Evolutionary conservation across 2,113 vertebrate genomes (phyloP), one percentile per base, ranked within the genome.

Genomic region (Leptobrachium ailaonicum): DNA sequence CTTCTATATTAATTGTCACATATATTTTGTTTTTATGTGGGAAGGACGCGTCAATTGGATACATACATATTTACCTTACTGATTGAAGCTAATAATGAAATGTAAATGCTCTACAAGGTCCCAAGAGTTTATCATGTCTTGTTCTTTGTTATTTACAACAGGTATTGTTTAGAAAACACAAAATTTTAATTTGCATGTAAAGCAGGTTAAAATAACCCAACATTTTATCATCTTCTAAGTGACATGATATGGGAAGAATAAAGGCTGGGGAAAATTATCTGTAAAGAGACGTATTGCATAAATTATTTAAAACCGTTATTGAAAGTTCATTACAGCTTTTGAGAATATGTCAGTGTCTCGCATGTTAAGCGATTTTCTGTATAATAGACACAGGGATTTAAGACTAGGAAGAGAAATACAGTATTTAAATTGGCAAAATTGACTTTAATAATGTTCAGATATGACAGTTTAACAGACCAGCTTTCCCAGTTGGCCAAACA

Each of bases 311-410:
- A 63, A 71, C 20, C 70, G 41, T 77, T 6, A 32, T 71, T 41
- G 40, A 20, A 71, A 71, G 43, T n/a, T 78, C 76, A 63, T 78
- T 77, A 54, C 76, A 78, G 3, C 8, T 50, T 50, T 50, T 50
- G 47, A 50, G 67, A 69, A 77, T 45, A 77, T 71, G 67, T 71
- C 67, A 70, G 54, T 71, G 76, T 78, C 76, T 78, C 71, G 67
- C 43, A 71, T 71, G 67, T 63, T 78, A 60, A 68, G 47, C 71
- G 50, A 77, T 71, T 70, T 20, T 78, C 56, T 41, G 43, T 63
- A 71, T 62, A 78, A 71, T 71, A 13, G 67, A 63, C 56, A 10
- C 41, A 67, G 76, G 76, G 63, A 78, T 78, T 63, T 71, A 78
- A 47, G 56, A 20, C 42, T 78, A 42, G 67, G 60, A 78, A 77